Evolutionary conservation across 2,113 vertebrate genomes (phyloP).

Genomic region (Bucco capensis): DNA sequence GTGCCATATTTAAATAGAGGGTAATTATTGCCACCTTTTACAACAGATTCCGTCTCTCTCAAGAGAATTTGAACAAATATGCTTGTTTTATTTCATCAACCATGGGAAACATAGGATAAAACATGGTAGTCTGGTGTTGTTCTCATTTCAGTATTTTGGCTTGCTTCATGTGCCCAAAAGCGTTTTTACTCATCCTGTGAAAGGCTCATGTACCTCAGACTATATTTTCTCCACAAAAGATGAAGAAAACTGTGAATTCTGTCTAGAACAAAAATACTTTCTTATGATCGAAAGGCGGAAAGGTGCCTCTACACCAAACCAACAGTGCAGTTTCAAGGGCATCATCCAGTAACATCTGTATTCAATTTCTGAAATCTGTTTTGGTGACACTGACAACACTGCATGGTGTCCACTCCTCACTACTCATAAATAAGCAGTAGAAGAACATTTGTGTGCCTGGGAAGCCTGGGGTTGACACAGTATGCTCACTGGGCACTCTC

Average conservation of each 20-base stretch:
- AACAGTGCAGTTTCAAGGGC: background rate
- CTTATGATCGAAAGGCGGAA: background rate
- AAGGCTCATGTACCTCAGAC: background rate
- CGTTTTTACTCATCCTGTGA: background rate
- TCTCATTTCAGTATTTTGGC: background rate
- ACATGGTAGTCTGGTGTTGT: background rate
- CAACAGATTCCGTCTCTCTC: constrained; percentile 11
- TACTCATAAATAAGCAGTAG: background rate
- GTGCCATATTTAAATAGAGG: background rate
- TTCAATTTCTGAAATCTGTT: background rate
- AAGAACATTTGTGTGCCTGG: background rate
- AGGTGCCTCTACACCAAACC: background rate
- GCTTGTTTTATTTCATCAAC: background rate
- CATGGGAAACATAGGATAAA: background rate
- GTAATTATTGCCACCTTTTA: background rate
- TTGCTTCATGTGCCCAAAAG: background rate
- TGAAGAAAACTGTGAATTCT: background rate
- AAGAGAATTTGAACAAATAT: background rate
- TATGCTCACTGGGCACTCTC: accelerated
- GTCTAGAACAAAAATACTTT: background rate
- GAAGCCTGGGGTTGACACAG: background rate
- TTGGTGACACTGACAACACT: background rate
- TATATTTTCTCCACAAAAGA: background rate
- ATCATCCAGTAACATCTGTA: background rate
- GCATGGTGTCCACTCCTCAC: background rate